phyloP scores from a whole-genome alignment of 1,140 invertebrate genomes.

The Tetragnatha versicolor region DNA sequence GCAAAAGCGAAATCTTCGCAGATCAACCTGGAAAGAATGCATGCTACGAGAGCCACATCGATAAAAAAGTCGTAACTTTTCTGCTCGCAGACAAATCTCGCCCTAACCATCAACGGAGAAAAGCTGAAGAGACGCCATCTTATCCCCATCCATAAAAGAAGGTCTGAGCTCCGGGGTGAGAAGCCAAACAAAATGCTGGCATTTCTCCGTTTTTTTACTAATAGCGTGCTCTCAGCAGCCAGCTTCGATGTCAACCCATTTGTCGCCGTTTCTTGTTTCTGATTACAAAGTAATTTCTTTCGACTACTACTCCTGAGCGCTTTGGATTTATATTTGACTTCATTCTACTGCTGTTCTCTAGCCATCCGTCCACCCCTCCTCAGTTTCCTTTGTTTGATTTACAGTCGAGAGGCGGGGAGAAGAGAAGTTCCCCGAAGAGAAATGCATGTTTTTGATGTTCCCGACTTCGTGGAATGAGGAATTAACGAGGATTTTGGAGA shows the following conservation, averaged over 20 bases:
- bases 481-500: too few relatives aligned
- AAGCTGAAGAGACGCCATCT: too few relatives aligned
- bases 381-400: slow-evolving; percentile 25
- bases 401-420: background rate
- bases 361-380: background rate
- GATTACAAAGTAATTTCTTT: slow-evolving; percentile 49
- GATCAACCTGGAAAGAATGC: too few relatives aligned
- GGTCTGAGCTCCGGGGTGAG: too few relatives aligned
- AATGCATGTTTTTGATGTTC: background rate
- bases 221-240: slow-evolving; percentile 9
- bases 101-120: too few relatives aligned
- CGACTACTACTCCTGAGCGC: slow-evolving; percentile 27
- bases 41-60: too few relatives aligned
- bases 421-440: background rate
- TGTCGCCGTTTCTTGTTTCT: slow-evolving; percentile 15
- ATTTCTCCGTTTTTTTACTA: slow-evolving; percentile 17
- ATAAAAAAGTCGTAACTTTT: too few relatives aligned
- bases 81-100: too few relatives aligned
- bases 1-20: too few relatives aligned
- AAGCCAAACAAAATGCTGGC: background rate
- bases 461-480: background rate
- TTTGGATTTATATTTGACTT: slow-evolving; percentile 22
- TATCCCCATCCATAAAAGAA: background rate
- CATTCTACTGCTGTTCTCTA: background rate
- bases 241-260: background rate